Percentiles rank a stretch among this genome's conserved stretches.
These are phyloP conservation scores for Erythrolamprus reginae DNA, from an alignment of 2,113 vertebrate genomes.

Conservation along the genomic window DNA sequence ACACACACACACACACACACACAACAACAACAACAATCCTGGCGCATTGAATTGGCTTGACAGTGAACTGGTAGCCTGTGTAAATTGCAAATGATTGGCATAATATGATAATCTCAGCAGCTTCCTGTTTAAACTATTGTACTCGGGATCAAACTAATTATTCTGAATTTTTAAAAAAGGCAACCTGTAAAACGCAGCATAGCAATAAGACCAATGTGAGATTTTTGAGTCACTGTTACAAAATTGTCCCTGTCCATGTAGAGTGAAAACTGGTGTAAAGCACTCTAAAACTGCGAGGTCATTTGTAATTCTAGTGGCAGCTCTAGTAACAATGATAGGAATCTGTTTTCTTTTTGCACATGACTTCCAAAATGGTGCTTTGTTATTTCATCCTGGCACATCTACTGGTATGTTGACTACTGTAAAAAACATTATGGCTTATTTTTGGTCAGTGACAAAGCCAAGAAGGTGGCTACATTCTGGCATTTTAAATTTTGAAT, in stretches of 20 bases:
- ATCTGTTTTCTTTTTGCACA: neutral
- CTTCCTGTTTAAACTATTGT: neutral
- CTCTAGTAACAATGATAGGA: neutral
- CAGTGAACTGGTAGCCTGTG: no score
- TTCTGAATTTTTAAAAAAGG: neutral
- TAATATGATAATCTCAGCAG: neutral
- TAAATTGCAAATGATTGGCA: no score
- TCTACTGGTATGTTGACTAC: no score
- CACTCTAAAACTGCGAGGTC: neutral
- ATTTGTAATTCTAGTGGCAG: neutral
- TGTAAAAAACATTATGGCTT: no score
- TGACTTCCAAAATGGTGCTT: neutral
- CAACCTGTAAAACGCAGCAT: neutral
- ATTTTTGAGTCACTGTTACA: neutral
- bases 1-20: no score
- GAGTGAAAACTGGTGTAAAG: neutral
- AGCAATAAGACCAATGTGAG: neutral
- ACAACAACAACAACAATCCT: no score
- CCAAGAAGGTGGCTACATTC: no score
- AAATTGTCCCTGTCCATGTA: neutral
- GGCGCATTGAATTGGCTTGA: no score
- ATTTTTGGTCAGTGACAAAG: no score
- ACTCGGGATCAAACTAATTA: neutral
- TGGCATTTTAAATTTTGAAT: no score
- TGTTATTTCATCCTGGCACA: neutral